These are phyloP conservation scores for Rhodophaea formosa DNA, from an alignment of 2,888 invertebrate genomes.

Conservation along the genomic window DNA sequence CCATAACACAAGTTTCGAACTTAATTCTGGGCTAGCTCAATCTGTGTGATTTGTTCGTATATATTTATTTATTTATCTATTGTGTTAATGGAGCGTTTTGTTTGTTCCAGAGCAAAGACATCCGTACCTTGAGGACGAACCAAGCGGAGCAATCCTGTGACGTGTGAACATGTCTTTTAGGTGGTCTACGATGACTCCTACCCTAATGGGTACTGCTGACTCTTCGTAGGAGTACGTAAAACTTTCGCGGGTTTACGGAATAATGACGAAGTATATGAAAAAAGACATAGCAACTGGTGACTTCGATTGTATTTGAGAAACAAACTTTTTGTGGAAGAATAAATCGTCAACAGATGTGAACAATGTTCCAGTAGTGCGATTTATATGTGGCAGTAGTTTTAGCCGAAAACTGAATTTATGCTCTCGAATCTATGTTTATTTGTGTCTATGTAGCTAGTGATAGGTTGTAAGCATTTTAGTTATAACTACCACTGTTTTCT, in stretches of 20 bases:
- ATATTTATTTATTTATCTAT: slow-evolving; percentile 8
- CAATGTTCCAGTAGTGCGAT: not conserved
- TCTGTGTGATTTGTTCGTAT: too few relatives aligned
- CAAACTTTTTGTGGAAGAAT: not conserved
- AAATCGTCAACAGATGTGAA: not conserved
- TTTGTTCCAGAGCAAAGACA: slow-evolving; percentile 70
- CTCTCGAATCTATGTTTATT: slow-evolving; percentile 9
- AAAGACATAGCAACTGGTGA: too few relatives aligned
- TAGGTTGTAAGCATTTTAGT: too few relatives aligned
- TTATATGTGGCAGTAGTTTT: not conserved
- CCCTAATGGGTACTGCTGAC: too few relatives aligned
- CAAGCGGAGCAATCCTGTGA: slow-evolving; percentile 43
- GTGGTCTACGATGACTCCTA: not conserved
- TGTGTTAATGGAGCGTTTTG: slow-evolving; percentile 17
- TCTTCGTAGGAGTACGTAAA: too few relatives aligned
- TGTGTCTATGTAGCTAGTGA: not conserved
- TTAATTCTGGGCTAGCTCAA: too few relatives aligned
- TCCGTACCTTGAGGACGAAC: slow-evolving; percentile 69
- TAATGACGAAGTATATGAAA: too few relatives aligned
- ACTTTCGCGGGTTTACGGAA: too few relatives aligned
- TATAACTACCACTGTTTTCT: too few relatives aligned
- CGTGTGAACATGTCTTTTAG: slow-evolving; percentile 63
- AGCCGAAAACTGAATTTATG: slow-evolving; percentile 2
- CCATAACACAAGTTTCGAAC: too few relatives aligned
- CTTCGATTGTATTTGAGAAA: too few relatives aligned